A percentile compares a stretch with the other conserved stretches of the same genome.
Conservation (phyloP, 2,888 invertebrate genomes). For the Diploptera punctata region DNA sequence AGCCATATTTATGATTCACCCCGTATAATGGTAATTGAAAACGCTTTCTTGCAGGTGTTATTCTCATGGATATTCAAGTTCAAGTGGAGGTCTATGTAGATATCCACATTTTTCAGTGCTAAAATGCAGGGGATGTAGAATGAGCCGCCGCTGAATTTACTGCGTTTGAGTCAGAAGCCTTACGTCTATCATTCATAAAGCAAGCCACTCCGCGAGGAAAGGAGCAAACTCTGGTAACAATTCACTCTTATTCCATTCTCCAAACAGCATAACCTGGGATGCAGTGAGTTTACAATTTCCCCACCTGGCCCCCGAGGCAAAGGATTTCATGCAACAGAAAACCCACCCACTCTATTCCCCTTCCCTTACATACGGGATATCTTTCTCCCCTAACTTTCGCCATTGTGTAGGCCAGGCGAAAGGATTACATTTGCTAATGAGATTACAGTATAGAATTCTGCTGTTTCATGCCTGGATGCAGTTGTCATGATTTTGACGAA, state of each 20-base stretch:
- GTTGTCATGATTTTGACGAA: slow-evolving; percentile 17
- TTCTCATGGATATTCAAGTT: too few relatives aligned
- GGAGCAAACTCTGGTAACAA: neutral
- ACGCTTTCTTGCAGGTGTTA: too few relatives aligned
- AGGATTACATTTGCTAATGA: slow-evolving; percentile 29
- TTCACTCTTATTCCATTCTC: slow-evolving; percentile 24
- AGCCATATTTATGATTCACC: too few relatives aligned
- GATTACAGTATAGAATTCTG: slow-evolving; percentile 15
- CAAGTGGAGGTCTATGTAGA: too few relatives aligned
- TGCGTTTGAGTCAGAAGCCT: too few relatives aligned
- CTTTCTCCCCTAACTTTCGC: neutral
- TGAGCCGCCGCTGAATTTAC: too few relatives aligned
- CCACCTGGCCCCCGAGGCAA: slow-evolving; percentile 23
- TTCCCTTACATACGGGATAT: neutral
- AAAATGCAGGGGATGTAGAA: too few relatives aligned
- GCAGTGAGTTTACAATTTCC: slow-evolving; percentile 7
- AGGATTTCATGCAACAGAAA: slow-evolving; percentile 26
- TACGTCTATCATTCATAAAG: slow-evolving; percentile 31
- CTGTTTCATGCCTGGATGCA: neutral
- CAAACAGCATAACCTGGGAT: slow-evolving; percentile 8
- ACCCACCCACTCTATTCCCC: neutral
- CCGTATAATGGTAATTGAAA: too few relatives aligned
- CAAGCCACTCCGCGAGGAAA: neutral
- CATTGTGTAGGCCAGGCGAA: neutral
- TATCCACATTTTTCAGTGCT: too few relatives aligned